These are phyloP conservation scores for Microtus oregoni DNA, from an alignment of 2,113 vertebrate species.

Conservation along the genomic window DNA sequence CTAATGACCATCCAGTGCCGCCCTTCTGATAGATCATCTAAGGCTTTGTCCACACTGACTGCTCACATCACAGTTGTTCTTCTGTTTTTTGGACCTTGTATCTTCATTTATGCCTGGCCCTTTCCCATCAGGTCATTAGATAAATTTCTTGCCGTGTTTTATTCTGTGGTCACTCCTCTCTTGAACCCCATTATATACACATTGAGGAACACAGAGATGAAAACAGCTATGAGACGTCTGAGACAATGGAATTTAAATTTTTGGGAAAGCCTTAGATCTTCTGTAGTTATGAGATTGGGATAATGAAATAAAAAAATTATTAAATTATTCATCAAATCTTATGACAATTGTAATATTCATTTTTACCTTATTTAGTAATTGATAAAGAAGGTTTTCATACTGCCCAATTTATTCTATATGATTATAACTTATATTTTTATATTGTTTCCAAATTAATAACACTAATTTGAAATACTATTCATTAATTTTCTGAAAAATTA, in stretches of 20 bases:
- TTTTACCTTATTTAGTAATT: neutral
- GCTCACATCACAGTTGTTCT: no score
- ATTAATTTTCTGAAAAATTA: neutral
- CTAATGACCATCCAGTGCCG: no score
- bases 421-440: neutral
- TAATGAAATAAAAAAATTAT: neutral
- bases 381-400: neutral
- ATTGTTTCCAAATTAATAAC: neutral
- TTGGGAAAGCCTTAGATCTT: slow-evolving; percentile 32
- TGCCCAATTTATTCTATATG: neutral
- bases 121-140: slow-evolving; percentile 66
- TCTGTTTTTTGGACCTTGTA: slow-evolving; percentile 73
- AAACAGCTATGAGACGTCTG: slow-evolving; percentile 66
- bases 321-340: neutral
- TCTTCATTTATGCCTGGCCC: slow-evolving; percentile 73
- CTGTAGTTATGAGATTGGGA: neutral
- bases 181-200: slow-evolving; percentile 80
- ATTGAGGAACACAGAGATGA: slow-evolving; percentile 79
- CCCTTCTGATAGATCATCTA: no score
- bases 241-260: neutral
- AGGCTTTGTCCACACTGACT: no score
- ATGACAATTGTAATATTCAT: neutral
- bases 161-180: slow-evolving; percentile 74
- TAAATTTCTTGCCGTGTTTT: slow-evolving; percentile 76
- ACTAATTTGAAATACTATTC: neutral